phyloP scores from a whole-genome alignment of 2,113 vertebrate genomes.

The Pelmatolapia mariae region DNA sequence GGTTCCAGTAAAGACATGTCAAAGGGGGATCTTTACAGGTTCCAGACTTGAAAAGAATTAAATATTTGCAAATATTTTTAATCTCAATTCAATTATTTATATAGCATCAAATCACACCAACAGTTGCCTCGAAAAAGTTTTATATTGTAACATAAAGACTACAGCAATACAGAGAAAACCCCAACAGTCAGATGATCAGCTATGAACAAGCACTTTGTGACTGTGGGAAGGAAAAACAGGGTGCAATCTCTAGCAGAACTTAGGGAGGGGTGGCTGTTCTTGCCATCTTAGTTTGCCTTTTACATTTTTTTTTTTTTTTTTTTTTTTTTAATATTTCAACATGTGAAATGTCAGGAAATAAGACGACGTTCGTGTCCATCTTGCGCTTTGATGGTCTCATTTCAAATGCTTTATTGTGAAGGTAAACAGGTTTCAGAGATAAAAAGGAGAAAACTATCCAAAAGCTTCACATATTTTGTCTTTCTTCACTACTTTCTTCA shows the following conservation, averaged over 20 bases:
- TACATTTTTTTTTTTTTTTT: background rate
- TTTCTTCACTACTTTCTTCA: background rate
- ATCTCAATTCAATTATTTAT: background rate
- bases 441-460: background rate
- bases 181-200: background rate
- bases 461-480: background rate
- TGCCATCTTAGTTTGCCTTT: background rate
- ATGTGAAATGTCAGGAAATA: background rate
- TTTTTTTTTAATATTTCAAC: background rate
- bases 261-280: rapidly evolving
- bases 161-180: background rate
- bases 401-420: background rate
- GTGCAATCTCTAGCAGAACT: background rate
- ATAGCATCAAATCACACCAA: background rate
- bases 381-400: background rate
- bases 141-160: background rate
- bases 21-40: background rate
- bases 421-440: background rate
- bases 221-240: background rate
- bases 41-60: background rate
- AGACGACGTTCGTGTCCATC: rapidly evolving
- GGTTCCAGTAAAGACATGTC: background rate
- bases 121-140: background rate
- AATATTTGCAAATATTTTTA: background rate
- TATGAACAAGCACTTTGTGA: background rate